Evolutionary conservation across 2,888 invertebrate species (phyloP).

Genomic region (Tenthredo scrophulariae): DNA sequence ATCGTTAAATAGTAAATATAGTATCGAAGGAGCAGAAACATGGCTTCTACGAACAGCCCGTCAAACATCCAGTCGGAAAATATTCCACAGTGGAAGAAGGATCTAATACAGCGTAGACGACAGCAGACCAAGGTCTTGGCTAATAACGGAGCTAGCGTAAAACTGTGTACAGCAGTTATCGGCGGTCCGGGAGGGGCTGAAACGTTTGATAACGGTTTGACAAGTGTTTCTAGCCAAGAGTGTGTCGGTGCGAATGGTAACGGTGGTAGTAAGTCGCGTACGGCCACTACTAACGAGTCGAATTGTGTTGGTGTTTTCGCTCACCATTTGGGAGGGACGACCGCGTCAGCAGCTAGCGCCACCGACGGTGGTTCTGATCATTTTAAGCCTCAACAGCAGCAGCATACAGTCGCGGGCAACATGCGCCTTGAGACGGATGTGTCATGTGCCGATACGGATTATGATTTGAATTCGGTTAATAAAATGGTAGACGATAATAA

Average conservation of each 20-base stretch:
- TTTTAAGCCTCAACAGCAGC: constrained; percentile 64
- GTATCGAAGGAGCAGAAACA: constrained; percentile 59
- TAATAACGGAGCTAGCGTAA: constrained; percentile 68
- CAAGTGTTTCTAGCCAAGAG: constrained; percentile 54
- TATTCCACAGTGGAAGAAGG: constrained; percentile 91
- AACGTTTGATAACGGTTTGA: constrained; percentile 54
- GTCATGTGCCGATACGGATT: constrained; percentile 70
- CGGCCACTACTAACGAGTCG: constrained; percentile 54
- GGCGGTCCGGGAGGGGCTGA: constrained; percentile 57
- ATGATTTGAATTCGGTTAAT: constrained; percentile 65
- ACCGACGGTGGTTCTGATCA: constrained; percentile 60
- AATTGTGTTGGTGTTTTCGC: constrained; percentile 47
- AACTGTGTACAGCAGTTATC: constrained; percentile 66
- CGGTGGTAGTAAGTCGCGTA: constrained; percentile 64
- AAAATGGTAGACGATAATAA: constrained; percentile 60
- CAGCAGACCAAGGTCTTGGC: constrained; percentile 77
- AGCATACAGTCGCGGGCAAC: constrained; percentile 75
- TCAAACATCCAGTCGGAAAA: constrained; percentile 64
- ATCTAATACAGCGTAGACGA: constrained; percentile 87
- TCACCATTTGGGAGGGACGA: constrained; percentile 61
- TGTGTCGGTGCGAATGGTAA: constrained; percentile 61
- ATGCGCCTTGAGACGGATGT: constrained; percentile 75
- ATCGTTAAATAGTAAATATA: constrained; percentile 28
- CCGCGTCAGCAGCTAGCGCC: constrained; percentile 74
- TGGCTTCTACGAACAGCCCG: constrained; percentile 68